A percentile compares a stretch with the other conserved stretches of the same genome.
These are phyloP conservation scores for Merops nubicus DNA, from an alignment of 2,113 vertebrate species.

Conservation along the genomic window DNA sequence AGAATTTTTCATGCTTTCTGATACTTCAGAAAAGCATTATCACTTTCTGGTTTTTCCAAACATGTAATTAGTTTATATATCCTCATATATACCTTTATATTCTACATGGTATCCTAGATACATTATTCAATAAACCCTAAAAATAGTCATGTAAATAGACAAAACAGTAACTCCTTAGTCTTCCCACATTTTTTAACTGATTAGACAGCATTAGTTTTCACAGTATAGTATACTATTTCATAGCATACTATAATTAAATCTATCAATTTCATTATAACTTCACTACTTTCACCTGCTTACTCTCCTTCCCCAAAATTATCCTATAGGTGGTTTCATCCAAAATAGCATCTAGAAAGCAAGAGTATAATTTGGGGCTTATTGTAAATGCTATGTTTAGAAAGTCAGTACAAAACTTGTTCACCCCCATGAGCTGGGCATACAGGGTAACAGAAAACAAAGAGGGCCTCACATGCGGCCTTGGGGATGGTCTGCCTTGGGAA, in stretches of 20 bases:
- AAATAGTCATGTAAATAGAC: slow-evolving; percentile 6
- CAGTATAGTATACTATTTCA: slow-evolving; percentile 9
- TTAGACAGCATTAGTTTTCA: slow-evolving; percentile 1
- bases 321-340: background rate
- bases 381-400: background rate
- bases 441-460: background rate
- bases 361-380: background rate
- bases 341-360: background rate
- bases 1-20: background rate
- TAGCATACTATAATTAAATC: slow-evolving; percentile 26
- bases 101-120: background rate
- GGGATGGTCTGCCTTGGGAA: background rate
- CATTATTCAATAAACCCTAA: background rate
- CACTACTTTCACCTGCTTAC: background rate
- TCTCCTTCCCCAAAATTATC: background rate
- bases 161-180: background rate
- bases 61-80: background rate
- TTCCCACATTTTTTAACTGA: slow-evolving; percentile 22
- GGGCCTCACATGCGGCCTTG: background rate
- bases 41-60: background rate
- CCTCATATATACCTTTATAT: background rate
- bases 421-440: background rate
- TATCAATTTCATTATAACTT: slow-evolving; percentile 19
- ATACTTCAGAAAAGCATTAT: background rate
- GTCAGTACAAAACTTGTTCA: background rate